Percentiles rank a stretch among this genome's conserved stretches.
These are phyloP conservation scores for Apostichopus japonicus DNA, from an alignment of 35 echinoderm and acorn worm genomes.

Conservation along the genomic window DNA sequence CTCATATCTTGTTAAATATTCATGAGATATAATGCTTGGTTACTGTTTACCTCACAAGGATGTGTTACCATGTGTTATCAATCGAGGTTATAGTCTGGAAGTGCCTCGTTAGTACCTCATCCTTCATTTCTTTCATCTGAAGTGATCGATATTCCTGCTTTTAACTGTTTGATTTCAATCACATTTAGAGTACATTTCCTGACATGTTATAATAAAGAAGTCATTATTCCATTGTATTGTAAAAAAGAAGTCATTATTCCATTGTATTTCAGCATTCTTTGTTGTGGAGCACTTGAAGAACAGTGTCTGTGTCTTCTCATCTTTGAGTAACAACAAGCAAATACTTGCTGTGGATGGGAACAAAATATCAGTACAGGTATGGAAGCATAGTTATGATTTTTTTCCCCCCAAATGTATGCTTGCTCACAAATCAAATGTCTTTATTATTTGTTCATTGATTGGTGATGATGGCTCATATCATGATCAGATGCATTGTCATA, in stretches of 20 bases:
- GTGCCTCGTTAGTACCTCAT: no score
- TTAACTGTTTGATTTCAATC: no score
- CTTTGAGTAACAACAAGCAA: slow-evolving; percentile 41
- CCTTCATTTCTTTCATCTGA: no score
- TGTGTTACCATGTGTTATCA: no score
- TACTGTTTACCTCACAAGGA: no score
- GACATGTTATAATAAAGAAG: no score
- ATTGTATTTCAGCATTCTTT: slow-evolving; percentile 61
- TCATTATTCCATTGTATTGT: no score
- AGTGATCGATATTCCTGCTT: no score
- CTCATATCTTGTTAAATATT: no score
- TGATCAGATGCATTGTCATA: background rate
- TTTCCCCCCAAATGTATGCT: background rate
- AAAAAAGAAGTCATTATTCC: background rate
- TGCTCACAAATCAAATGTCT: background rate
- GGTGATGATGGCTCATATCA: background rate
- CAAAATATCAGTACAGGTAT: slow-evolving; percentile 9
- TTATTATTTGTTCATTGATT: background rate
- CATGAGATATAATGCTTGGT: no score
- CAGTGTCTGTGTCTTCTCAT: slow-evolving; percentile 62
- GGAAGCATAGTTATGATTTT: background rate
- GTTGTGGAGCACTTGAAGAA: slow-evolving; percentile 58
- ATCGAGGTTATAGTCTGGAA: no score
- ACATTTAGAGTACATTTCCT: no score
- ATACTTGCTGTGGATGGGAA: slow-evolving; percentile 46